Evolutionary conservation across 2,888 invertebrate genomes (phyloP), one percentile per base, ranked within the genome.

Genomic region (Drosophila ustulata): DNA sequence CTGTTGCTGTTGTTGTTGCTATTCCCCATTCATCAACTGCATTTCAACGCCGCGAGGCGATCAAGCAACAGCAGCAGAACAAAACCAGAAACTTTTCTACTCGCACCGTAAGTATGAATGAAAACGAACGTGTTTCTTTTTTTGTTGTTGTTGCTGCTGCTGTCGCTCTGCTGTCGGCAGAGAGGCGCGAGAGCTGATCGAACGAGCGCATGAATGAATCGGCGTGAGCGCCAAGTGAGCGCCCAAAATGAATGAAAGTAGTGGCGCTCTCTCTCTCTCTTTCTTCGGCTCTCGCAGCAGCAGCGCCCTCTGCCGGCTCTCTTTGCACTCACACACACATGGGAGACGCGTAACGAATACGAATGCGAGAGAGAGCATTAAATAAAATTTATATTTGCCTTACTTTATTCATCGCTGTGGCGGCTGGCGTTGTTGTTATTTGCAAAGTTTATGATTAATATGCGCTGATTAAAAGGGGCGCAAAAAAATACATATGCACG

Each of bases 31-130:
- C 85, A 86, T 86, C 89, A 86, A 88, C 83, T 86, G 89, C 85
- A 86, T 88, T 89, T 84, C 84, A 86, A 83, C 87, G 88, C 88
- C 87, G 87, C 80, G 75, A 88, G 75, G 68, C 72, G 80, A 75
- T 81, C 80, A 77, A 69, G 67, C 66, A 65, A 57, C 64, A 26
- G 23, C 57, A 34, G 25, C 70, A 78, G 86, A 56, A 56, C 49
- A 49, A 39, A 83, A 78, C 81, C 81, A 83, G 72, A 81, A 83
- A 88, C 66, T 77, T 84, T 74, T 76, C 71, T 87, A 71, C 85
- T 85, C 78, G 70, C 56, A 50, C 45, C 71, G 75, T 66, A 77
- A 85, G 88, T 77, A 89, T 89, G 89, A 89, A 87, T 87, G 86
- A 87, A 87, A 87, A 83, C 86, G 86, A 87, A 87, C 87, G 86